Percentiles rank a stretch among this genome's conserved stretches.
phyloP scores from a whole-genome alignment of 2,113 vertebrate species.

The Perca flavescens region DNA sequence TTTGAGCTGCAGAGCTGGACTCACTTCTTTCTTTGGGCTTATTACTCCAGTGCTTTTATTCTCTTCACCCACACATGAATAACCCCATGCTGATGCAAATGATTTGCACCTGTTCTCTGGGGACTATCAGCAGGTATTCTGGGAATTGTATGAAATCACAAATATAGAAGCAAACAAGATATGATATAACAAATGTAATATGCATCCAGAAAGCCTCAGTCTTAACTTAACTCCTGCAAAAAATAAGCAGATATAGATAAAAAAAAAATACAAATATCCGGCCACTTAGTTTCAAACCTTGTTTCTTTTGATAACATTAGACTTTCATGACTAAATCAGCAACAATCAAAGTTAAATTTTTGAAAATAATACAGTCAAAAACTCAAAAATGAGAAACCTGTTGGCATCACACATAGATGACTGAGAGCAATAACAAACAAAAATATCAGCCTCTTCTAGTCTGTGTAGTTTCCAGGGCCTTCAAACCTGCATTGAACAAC shows the following conservation, averaged over 20 bases:
- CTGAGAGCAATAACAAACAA: too few species aligned
- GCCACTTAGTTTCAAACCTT: not conserved
- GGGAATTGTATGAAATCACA: constrained; percentile 57
- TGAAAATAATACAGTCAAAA: not conserved
- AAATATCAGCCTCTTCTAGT: too few species aligned
- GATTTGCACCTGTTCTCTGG: constrained; percentile 43
- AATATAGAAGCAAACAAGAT: constrained; percentile 37
- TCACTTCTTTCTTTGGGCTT: constrained; percentile 41
- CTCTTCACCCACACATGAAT: constrained; percentile 18
- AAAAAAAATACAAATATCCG: not conserved
- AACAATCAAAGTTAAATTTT: not conserved
- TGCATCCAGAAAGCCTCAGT: constrained; percentile 8
- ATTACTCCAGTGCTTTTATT: constrained; percentile 51
- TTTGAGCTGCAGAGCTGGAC: constrained; percentile 19
- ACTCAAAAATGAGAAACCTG: too few species aligned
- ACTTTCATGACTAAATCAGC: not conserved
- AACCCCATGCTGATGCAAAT: constrained; percentile 48
- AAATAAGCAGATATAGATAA: too few species aligned
- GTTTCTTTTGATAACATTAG: not conserved
- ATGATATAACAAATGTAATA: not conserved
- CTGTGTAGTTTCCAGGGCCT: not conserved
- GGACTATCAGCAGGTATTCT: constrained; percentile 50
- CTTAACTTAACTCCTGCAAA: constrained; percentile 7
- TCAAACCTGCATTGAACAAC: not conserved
- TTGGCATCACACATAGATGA: too few species aligned